Conservation (phyloP, 2,113 vertebrate genomes). For the Anarhynchus alexandrinus region DNA sequence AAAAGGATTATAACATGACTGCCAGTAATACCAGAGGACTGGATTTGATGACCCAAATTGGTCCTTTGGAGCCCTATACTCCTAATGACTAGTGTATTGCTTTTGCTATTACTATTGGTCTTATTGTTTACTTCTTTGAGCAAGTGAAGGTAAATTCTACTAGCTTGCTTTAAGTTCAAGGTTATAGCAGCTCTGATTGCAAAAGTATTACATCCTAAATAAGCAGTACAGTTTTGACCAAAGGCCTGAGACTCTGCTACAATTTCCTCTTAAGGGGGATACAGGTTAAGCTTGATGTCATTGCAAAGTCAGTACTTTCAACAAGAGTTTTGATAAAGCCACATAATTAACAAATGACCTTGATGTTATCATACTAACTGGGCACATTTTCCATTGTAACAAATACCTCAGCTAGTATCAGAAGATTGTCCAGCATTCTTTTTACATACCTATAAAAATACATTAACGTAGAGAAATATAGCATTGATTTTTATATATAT, state of each 20-base stretch:
- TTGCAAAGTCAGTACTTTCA: slow-evolving; percentile 43
- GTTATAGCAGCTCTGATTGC: neutral
- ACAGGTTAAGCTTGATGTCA: slow-evolving; percentile 27
- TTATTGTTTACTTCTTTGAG: neutral
- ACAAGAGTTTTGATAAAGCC: slow-evolving; percentile 60
- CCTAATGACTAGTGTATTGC: neutral
- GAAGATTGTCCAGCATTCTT: neutral
- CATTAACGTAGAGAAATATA: neutral
- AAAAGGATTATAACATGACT: neutral
- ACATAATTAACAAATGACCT: slow-evolving; percentile 50
- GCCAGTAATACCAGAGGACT: neutral
- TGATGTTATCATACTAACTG: slow-evolving; percentile 48
- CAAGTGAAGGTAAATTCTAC: neutral
- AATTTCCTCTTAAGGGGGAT: neutral
- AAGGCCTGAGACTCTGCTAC: neutral
- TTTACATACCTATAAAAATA: neutral
- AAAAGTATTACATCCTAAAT: neutral
- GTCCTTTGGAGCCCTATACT: neutral
- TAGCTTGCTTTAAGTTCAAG: neutral
- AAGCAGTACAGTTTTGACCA: neutral
- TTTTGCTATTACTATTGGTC: neutral
- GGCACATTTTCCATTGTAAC: neutral
- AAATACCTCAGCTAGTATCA: neutral
- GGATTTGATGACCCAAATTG: neutral
- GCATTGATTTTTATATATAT: neutral